These are phyloP conservation scores for Balaenoptera acutorostrata DNA, from an alignment of 2,113 vertebrate species.

Conservation along the genomic window DNA sequence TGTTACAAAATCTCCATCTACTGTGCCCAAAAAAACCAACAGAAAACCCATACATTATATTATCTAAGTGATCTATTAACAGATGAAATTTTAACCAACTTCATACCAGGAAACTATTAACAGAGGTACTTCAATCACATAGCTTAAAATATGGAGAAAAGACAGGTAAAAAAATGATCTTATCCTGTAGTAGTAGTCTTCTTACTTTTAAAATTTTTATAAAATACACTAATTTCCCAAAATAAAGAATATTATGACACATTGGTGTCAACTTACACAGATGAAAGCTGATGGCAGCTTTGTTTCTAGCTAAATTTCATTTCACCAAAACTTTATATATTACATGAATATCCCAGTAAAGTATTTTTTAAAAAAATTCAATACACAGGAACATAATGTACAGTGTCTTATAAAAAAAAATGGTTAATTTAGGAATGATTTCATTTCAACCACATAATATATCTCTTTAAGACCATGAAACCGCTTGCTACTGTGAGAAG, in stretches of 20 bases:
- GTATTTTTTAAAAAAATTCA: conserved; percentile 62
- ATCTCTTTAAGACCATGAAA: conserved; percentile 59
- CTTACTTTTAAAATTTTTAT: conserved; percentile 74
- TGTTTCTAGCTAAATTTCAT: conserved; percentile 72
- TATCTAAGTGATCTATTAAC: conserved; percentile 70
- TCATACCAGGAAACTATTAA: conserved; percentile 70
- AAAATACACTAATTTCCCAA: conserved; percentile 77
- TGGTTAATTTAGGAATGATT: conserved; percentile 69
- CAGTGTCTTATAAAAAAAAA: conserved; percentile 66
- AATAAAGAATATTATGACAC: conserved; percentile 79
- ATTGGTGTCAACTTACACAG: conserved; percentile 70
- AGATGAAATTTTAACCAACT: conserved; percentile 71
- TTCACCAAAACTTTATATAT: conserved; percentile 75
- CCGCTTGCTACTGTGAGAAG: conserved; percentile 23
- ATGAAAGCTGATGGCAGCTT: conserved; percentile 71
- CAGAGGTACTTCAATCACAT: conserved; percentile 70
- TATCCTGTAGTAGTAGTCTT: conserved; percentile 77
- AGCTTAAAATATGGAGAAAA: conserved; percentile 73
- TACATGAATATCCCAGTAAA: conserved; percentile 76
- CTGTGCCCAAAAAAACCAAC: conserved; percentile 44
- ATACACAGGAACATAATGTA: conserved; percentile 73
- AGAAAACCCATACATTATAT: conserved; percentile 69
- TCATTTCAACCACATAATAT: conserved; percentile 37
- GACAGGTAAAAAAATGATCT: conserved; percentile 73
- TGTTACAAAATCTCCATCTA: conserved; percentile 71